A percentile compares a stretch with the other conserved stretches of the same genome.
Conservation (phyloP, 1,140 invertebrate species). For the Latrodectus geometricus region DNA sequence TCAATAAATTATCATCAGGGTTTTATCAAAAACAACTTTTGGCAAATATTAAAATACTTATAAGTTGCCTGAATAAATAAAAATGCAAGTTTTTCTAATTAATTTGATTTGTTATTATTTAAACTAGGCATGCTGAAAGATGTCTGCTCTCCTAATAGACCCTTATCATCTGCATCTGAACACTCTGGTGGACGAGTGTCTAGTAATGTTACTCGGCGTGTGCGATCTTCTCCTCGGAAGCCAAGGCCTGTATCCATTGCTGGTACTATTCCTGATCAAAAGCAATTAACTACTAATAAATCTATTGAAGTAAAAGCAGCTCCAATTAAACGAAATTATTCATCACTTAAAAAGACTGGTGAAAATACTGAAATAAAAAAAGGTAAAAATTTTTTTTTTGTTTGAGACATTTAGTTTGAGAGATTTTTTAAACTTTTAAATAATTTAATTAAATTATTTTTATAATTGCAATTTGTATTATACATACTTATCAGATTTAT, state of each 20-base stretch:
- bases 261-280: slow-evolving; percentile 72
- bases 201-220: slow-evolving; percentile 23
- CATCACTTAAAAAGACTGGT: slow-evolving; percentile 12
- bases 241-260: slow-evolving; percentile 87
- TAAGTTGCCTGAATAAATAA: no score
- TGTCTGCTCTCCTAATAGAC: slow-evolving; percentile 38
- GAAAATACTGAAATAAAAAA: slow-evolving; percentile 18
- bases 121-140: slow-evolving; percentile 31
- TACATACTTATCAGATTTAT: background rate
- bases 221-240: slow-evolving; percentile 35
- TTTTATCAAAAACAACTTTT: no score
- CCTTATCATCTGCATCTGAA: slow-evolving; percentile 50
- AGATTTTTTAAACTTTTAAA: background rate
- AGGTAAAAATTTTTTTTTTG: no score
- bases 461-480: background rate
- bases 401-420: background rate
- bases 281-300: background rate
- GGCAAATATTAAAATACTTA: no score
- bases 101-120: background rate
- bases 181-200: slow-evolving; percentile 14
- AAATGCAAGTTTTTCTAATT: no score
- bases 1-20: no score
- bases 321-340: slow-evolving; percentile 15
- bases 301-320: slow-evolving; percentile 17
- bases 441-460: no score